A percentile compares a stretch with the other conserved stretches of the same genome.
phyloP scores from a whole-genome alignment of 1,140 invertebrate species.

The Megalonaias nervosa region DNA sequence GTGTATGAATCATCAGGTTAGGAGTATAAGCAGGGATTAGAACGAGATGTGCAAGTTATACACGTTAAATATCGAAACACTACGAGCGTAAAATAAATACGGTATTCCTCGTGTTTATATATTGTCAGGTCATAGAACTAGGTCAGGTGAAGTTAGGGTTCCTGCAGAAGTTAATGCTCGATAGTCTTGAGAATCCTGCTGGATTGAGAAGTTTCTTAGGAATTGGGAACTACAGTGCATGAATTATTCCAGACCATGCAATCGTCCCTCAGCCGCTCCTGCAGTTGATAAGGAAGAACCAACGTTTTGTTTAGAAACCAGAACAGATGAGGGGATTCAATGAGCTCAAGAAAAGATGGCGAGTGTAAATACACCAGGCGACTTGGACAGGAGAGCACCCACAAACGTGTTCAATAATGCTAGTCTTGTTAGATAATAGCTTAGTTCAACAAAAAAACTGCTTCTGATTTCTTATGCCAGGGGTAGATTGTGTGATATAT shows the following conservation, averaged over 20 bases:
- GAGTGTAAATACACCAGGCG: constrained; percentile 14
- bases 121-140: constrained; percentile 17
- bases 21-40: no score
- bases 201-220: constrained; percentile 11
- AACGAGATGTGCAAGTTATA: no score
- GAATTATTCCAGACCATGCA: no score
- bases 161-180: constrained; percentile 5
- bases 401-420: constrained; percentile 38
- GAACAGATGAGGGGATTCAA: constrained; percentile 1
- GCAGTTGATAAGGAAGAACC: background rate
- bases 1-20: no score
- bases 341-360: constrained; percentile 19
- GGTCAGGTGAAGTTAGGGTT: background rate
- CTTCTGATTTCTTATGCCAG: constrained; percentile 40
- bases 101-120: constrained; percentile 8
- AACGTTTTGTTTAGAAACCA: constrained; percentile 16
- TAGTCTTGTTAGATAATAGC: constrained; percentile 26
- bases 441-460: constrained; percentile 23
- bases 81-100: no score
- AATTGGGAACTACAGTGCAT: no score
- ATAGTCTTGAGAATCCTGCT: constrained; percentile 16
- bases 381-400: constrained; percentile 25
- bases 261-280: no score
- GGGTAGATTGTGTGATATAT: constrained; percentile 25
- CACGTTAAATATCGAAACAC: no score